Conservation (phyloP, 2,113 vertebrate species). For the Heterocephalus glaber region DNA sequence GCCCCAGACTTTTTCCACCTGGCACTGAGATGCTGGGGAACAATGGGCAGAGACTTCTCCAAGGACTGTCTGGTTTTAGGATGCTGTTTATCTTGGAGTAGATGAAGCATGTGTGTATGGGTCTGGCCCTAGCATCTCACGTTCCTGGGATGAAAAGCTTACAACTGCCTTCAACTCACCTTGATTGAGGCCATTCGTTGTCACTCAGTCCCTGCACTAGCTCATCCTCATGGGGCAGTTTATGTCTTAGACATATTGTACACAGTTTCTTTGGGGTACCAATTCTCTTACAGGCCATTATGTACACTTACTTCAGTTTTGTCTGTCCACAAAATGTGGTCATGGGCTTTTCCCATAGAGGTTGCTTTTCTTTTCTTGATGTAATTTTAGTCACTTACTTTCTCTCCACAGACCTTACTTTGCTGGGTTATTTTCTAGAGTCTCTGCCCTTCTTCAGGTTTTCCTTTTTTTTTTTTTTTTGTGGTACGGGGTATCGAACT, state of each 20-base stretch:
- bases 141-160: background rate
- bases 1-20: background rate
- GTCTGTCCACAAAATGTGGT: background rate
- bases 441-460: background rate
- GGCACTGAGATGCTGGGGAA: background rate
- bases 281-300: background rate
- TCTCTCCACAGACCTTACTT: background rate
- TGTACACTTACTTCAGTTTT: background rate
- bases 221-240: constrained; percentile 21
- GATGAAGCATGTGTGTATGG: background rate
- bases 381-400: background rate
- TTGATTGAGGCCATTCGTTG: background rate
- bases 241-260: background rate
- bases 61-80: background rate
- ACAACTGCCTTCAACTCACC: background rate
- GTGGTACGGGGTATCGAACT: too few relatives aligned
- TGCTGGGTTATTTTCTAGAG: background rate
- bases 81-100: background rate
- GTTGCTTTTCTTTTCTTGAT: background rate
- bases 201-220: background rate
- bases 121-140: background rate
- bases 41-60: background rate
- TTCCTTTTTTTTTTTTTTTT: too few relatives aligned
- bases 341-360: background rate
- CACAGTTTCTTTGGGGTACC: background rate